phyloP scores from a whole-genome alignment of 2,888 invertebrate genomes.

The Latrodectus elegans region DNA sequence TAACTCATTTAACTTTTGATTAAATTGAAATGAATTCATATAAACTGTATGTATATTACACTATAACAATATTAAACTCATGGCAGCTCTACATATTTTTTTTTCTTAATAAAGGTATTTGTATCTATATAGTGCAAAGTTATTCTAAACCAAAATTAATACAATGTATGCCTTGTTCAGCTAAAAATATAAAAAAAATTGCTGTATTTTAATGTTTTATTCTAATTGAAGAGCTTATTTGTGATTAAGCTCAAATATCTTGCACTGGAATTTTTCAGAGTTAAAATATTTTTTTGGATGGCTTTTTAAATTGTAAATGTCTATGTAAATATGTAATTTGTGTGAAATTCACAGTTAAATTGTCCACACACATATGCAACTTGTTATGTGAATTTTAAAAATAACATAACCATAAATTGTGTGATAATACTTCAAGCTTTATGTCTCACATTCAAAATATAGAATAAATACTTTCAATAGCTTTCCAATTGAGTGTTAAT shows the following conservation, averaged over 20 bases:
- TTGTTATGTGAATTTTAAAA: too few relatives aligned
- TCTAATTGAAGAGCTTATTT: slow-evolving; percentile 52
- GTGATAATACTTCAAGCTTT: too few relatives aligned
- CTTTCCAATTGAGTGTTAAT: neutral
- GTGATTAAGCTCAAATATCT: slow-evolving; percentile 39
- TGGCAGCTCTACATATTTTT: too few relatives aligned
- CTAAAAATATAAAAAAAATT: neutral
- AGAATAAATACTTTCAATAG: too few relatives aligned
- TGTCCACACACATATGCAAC: neutral
- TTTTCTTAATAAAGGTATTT: too few relatives aligned
- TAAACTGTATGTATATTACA: too few relatives aligned
- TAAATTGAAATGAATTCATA: too few relatives aligned
- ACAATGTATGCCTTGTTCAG: neutral
- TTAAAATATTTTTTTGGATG: slow-evolving; percentile 49
- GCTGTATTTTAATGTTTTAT: neutral
- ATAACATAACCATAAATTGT: neutral
- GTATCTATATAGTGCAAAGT: too few relatives aligned
- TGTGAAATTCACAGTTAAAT: slow-evolving; percentile 8
- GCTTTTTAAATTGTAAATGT: slow-evolving; percentile 36
- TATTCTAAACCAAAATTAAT: too few relatives aligned
- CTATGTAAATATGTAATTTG: slow-evolving; percentile 27
- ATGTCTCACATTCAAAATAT: too few relatives aligned
- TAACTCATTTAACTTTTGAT: too few relatives aligned
- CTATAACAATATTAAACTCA: too few relatives aligned
- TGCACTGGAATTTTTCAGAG: slow-evolving; percentile 18